Evolutionary conservation across 2,888 invertebrate genomes (phyloP).

Genomic region (Alloplasta piceator): DNA sequence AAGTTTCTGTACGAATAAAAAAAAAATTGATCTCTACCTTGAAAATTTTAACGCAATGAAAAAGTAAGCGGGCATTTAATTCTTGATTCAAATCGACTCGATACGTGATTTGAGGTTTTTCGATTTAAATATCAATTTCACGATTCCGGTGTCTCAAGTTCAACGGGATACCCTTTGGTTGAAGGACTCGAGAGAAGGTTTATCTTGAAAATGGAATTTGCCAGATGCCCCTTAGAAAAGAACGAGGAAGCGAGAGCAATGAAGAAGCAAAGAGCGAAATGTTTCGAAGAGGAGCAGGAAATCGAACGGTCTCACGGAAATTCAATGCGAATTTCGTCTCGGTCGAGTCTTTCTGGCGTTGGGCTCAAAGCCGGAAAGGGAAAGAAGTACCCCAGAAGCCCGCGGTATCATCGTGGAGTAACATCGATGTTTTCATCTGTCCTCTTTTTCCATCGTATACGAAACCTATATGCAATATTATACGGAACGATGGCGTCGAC

Average conservation of each 20-base stretch:
- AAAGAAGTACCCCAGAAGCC: conserved; percentile 16
- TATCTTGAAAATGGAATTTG: conserved; percentile 48
- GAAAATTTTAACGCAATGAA: too few species aligned
- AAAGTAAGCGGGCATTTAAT: too few species aligned
- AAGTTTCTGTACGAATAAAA: too few species aligned
- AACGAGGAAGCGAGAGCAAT: conserved; percentile 32
- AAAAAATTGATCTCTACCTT: too few species aligned
- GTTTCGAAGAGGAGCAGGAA: conserved; percentile 55
- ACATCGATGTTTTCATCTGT: conserved; percentile 49
- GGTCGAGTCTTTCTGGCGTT: conserved; percentile 58
- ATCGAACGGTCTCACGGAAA: conserved; percentile 65
- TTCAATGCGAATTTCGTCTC: conserved; percentile 62
- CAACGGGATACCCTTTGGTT: neutral
- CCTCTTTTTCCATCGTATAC: conserved; percentile 17
- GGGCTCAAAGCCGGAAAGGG: conserved; percentile 33
- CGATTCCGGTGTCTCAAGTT: too few species aligned
- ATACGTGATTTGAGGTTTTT: too few species aligned
- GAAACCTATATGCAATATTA: conserved; percentile 37
- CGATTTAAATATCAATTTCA: too few species aligned
- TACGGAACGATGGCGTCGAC: conserved; percentile 38
- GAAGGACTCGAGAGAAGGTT: conserved; percentile 34
- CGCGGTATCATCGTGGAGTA: conserved; percentile 36
- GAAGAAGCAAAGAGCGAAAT: conserved; percentile 24
- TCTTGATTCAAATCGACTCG: too few species aligned
- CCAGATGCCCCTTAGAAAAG: conserved; percentile 54